phyloP scores from a whole-genome alignment of 2,888 invertebrate species.

The Apodemia duryi region DNA sequence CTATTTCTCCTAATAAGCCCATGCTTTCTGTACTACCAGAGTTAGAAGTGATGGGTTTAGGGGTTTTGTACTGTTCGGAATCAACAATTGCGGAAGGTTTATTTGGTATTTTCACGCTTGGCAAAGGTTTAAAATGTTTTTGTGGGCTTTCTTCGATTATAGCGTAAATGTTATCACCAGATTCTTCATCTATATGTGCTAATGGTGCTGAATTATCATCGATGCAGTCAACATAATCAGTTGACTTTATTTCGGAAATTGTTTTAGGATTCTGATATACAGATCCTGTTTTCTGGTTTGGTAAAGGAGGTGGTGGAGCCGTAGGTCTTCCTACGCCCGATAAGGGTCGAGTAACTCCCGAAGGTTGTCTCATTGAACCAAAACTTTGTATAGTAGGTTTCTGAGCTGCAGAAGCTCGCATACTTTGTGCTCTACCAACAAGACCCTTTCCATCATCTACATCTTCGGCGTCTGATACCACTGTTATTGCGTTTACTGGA shows the following conservation, averaged over 20 bases:
- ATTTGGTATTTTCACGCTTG: conserved; percentile 52
- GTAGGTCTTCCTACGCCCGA: conserved; percentile 87
- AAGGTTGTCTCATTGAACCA: conserved; percentile 89
- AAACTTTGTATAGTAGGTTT: conserved; percentile 86
- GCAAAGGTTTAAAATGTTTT: conserved; percentile 57
- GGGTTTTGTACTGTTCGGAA: conserved; percentile 69
- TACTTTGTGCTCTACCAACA: conserved; percentile 89
- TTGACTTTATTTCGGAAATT: conserved; percentile 50
- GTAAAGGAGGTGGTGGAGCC: conserved; percentile 86
- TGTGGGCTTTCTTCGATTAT: conserved; percentile 90
- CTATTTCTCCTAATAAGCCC: conserved; percentile 91
- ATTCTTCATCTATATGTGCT: conserved; percentile 82
- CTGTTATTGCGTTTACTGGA: conserved; percentile 79
- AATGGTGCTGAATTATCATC: conserved; percentile 82
- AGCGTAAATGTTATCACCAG: conserved; percentile 90
- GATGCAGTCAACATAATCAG: conserved; percentile 89
- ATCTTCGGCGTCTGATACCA: conserved; percentile 73
- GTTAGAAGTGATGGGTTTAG: conserved; percentile 58
- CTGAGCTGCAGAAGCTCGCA: conserved; percentile 81
- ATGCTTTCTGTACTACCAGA: conserved; percentile 83
- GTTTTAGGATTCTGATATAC: conserved; percentile 79
- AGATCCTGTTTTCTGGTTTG: conserved; percentile 56
- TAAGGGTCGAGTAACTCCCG: conserved; percentile 83
- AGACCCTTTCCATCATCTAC: conserved; percentile 78
- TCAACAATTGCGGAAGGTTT: conserved; percentile 60